These are phyloP conservation scores for Pseudobourletiella spinata DNA, from an alignment of 1,140 invertebrate genomes.

Conservation along the genomic window DNA sequence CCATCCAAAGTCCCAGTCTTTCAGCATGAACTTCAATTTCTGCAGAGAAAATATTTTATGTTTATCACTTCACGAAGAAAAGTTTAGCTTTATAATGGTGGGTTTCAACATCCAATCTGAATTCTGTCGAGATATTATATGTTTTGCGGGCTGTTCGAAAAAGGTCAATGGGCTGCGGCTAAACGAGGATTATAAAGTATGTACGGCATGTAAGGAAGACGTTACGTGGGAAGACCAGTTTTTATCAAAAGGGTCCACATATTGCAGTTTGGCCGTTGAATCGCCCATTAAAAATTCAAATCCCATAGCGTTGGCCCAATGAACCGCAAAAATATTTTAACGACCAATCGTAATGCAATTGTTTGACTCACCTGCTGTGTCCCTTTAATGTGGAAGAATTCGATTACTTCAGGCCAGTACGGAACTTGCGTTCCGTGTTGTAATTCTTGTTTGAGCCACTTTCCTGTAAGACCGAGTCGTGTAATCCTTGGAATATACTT, in stretches of 20 bases:
- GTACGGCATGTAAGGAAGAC: too few relatives aligned
- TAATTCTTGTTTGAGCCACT: background rate
- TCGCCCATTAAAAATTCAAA: too few relatives aligned
- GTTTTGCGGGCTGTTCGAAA: too few relatives aligned
- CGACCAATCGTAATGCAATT: background rate
- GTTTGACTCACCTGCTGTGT: background rate
- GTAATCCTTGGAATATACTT: background rate
- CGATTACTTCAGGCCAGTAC: background rate
- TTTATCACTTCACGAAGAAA: background rate
- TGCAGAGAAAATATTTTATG: background rate
- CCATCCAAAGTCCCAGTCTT: slow-evolving; percentile 10
- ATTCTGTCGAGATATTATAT: too few relatives aligned
- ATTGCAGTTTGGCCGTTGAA: too few relatives aligned
- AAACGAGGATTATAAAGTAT: too few relatives aligned
- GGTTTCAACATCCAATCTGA: background rate
- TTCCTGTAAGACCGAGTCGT: background rate
- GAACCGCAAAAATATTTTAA: too few relatives aligned
- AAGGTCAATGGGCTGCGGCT: too few relatives aligned
- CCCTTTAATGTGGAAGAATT: background rate
- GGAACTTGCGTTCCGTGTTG: background rate
- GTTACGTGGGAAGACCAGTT: too few relatives aligned
- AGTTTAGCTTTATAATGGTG: background rate
- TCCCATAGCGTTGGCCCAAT: too few relatives aligned
- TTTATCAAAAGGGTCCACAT: too few relatives aligned
- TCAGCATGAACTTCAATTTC: slow-evolving; percentile 13